phyloP scores from a whole-genome alignment of 2,113 vertebrate genomes.

The Pseudorasbora parva region DNA sequence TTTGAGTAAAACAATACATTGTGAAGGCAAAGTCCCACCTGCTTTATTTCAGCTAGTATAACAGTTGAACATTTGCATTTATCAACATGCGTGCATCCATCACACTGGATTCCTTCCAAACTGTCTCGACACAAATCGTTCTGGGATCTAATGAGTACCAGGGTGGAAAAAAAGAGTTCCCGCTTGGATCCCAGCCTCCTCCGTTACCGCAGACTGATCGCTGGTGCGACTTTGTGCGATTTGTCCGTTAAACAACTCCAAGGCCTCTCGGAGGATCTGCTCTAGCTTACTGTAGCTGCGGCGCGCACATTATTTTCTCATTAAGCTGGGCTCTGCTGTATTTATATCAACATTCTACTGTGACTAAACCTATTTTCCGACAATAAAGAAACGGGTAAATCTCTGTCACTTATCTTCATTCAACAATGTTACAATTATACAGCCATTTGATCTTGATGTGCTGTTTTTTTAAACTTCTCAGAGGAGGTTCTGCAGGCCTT shows the following conservation, averaged over 20 bases:
- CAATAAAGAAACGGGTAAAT: slow-evolving; percentile 25
- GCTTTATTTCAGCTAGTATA: neutral
- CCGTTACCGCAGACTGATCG: slow-evolving; percentile 15
- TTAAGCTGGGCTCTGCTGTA: neutral
- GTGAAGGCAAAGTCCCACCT: neutral
- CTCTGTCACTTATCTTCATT: slow-evolving; percentile 25
- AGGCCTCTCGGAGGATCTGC: slow-evolving; percentile 18
- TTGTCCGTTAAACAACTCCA: slow-evolving; percentile 19
- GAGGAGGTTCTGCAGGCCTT: slow-evolving; percentile 15
- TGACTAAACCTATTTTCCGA: slow-evolving; percentile 28
- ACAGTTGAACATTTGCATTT: slow-evolving; percentile 1
- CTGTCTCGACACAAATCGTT: neutral
- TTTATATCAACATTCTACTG: slow-evolving; percentile 24
- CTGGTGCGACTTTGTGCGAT: slow-evolving; percentile 24
- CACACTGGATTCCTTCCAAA: neutral
- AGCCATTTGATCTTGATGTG: slow-evolving; percentile 24
- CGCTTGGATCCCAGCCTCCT: neutral
- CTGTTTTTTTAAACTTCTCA: slow-evolving; percentile 11
- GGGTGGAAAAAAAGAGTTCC: slow-evolving; percentile 18
- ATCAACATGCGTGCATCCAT: neutral
- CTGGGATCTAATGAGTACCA: slow-evolving; percentile 13
- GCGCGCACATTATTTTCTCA: slow-evolving; percentile 25
- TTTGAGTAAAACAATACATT: neutral
- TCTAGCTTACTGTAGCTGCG: slow-evolving; percentile 20
- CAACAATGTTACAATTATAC: slow-evolving; percentile 34